Evolutionary conservation across 2,113 vertebrate genomes (phyloP).

Genomic region (Atractosteus spatula): DNA sequence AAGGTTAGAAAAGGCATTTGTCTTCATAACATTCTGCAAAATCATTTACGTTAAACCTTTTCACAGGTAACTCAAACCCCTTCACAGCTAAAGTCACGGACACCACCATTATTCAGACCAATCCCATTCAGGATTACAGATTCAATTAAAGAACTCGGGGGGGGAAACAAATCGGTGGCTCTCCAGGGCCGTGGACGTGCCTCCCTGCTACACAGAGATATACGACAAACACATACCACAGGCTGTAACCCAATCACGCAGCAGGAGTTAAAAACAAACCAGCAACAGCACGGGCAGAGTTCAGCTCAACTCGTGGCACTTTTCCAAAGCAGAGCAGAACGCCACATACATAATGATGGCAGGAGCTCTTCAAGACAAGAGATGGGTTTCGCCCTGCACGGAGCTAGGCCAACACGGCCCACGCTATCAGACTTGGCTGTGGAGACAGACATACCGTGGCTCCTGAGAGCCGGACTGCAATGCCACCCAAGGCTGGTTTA

Average conservation of each 20-base stretch:
- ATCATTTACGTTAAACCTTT: too few species aligned
- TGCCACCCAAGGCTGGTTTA: constrained; percentile 26
- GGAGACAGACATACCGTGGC: constrained; percentile 25
- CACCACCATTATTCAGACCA: too few species aligned
- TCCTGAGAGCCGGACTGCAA: constrained; percentile 11
- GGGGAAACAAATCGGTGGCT: too few species aligned
- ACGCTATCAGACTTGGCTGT: constrained; percentile 18
- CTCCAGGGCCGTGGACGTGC: too few species aligned
- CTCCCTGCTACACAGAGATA: too few species aligned
- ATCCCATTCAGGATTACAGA: too few species aligned
- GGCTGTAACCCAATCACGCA: constrained; percentile 1
- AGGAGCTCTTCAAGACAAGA: constrained; percentile 5
- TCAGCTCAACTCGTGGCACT: background rate
- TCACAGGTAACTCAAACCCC: too few species aligned
- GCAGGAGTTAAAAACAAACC: constrained; percentile 29
- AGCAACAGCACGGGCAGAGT: constrained; percentile 20
- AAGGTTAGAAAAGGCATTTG: too few species aligned
- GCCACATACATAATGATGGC: constrained; percentile 17
- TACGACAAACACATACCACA: too few species aligned
- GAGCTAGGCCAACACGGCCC: constrained; percentile 8
- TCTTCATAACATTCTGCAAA: too few species aligned
- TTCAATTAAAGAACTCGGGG: too few species aligned
- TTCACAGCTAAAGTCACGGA: too few species aligned
- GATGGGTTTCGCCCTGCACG: background rate
- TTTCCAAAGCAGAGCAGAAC: constrained; percentile 24